These are phyloP conservation scores for Calliphora vomitoria DNA, from an alignment of 2,888 invertebrate genomes.

Conservation along the genomic window DNA sequence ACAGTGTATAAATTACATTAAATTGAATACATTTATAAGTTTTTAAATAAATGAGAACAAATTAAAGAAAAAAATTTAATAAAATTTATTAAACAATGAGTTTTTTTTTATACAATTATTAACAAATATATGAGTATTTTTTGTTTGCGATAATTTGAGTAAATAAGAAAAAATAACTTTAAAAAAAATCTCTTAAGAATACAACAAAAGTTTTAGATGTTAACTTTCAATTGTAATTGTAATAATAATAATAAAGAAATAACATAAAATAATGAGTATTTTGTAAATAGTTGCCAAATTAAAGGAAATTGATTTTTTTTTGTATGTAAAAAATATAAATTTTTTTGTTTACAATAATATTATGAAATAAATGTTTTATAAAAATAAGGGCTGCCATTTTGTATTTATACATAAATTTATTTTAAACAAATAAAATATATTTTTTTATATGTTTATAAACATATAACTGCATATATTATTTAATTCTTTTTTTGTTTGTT, in stretches of 20 bases:
- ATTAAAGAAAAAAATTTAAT: constrained; percentile 1
- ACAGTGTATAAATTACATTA: too few species aligned
- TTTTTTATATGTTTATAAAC: constrained; percentile 8
- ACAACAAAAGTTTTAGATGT: not conserved
- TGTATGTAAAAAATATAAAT: constrained; percentile 41
- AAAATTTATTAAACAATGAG: constrained; percentile 4
- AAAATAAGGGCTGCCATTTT: constrained; percentile 47
- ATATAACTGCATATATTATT: not conserved
- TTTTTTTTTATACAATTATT: constrained; percentile 15
- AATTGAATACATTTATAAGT: not conserved
- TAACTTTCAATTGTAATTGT: constrained; percentile 22
- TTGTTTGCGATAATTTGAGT: constrained; percentile 8
- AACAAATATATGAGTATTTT: constrained; percentile 36
- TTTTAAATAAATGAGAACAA: constrained; percentile 9
- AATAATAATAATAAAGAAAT: constrained; percentile 23
- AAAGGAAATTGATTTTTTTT: constrained; percentile 41
- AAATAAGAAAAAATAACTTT: constrained; percentile 12
- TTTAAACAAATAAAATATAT: constrained; percentile 16
- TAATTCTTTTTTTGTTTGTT: not conserved
- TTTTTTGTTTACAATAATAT: constrained; percentile 1
- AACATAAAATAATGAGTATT: constrained; percentile 51
- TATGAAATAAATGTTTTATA: constrained; percentile 20
- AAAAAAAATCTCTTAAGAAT: not conserved
- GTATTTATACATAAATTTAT: constrained; percentile 10
- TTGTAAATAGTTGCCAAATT: constrained; percentile 69